phyloP scores from a whole-genome alignment of 2,113 vertebrate genomes.

The Fulmarus glacialis region DNA sequence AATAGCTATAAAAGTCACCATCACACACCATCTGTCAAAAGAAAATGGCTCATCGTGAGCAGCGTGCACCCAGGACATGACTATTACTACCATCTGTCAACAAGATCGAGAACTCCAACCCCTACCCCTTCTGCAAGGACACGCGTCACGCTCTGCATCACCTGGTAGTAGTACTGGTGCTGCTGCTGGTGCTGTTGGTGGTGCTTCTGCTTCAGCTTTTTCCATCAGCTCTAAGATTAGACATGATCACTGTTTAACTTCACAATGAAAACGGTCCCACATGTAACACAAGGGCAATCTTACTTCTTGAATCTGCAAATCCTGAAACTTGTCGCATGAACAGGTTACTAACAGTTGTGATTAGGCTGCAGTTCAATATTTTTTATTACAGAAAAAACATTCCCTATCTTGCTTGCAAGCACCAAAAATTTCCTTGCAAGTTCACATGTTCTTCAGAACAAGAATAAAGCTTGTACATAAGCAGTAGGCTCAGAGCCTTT shows the following conservation, averaged over 20 bases:
- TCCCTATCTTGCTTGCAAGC: neutral
- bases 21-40: neutral
- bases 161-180: conserved; percentile 63
- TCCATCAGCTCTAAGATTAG: conserved; percentile 70
- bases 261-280: neutral
- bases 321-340: neutral
- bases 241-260: neutral
- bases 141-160: neutral
- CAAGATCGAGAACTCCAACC: neutral
- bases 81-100: neutral
- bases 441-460: neutral
- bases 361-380: neutral
- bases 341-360: neutral
- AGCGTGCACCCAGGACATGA: neutral
- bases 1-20: neutral
- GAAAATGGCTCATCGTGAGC: neutral
- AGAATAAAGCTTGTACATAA: neutral
- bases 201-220: conserved; percentile 57
- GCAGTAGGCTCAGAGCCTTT: neutral
- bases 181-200: neutral
- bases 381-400: neutral
- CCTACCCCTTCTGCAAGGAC: neutral
- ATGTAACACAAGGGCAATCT: neutral
- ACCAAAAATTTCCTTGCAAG: neutral
- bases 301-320: neutral